Percentiles rank a stretch among this genome's conserved stretches.
These are phyloP conservation scores for Pterocles gutturalis DNA, from an alignment of 2,113 vertebrate genomes.

Conservation along the genomic window DNA sequence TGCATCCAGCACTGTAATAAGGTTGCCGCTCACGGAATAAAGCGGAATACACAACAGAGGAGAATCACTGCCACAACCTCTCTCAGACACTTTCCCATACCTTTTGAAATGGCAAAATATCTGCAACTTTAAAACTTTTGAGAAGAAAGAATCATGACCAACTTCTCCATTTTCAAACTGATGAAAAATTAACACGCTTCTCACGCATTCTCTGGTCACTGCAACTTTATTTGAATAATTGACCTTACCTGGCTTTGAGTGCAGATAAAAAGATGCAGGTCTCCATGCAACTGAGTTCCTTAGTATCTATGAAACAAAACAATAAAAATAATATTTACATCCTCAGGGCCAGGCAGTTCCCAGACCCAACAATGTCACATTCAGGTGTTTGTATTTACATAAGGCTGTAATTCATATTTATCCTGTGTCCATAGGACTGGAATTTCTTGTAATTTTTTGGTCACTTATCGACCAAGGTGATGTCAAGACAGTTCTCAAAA, in stretches of 20 bases:
- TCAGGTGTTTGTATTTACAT: neutral
- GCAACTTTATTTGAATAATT: neutral
- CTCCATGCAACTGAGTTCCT: neutral
- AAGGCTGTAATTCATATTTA: neutral
- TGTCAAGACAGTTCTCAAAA: neutral
- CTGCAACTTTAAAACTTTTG: neutral
- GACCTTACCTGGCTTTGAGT: neutral
- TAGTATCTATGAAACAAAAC: neutral
- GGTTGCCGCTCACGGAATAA: neutral
- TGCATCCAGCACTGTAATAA: neutral
- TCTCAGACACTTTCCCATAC: neutral
- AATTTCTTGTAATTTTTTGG: neutral
- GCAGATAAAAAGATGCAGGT: neutral
- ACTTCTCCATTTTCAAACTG: neutral
- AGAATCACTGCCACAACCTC: neutral
- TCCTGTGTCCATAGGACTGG: no score
- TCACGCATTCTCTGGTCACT: neutral
- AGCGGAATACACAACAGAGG: neutral
- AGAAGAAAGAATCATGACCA: neutral
- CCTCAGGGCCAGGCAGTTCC: neutral
- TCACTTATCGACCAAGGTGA: neutral
- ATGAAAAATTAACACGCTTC: neutral
- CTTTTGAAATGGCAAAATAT: neutral
- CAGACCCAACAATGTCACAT: neutral
- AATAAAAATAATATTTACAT: neutral